These are phyloP conservation scores for Enteromius thamalakanensis DNA, from an alignment of 2,797 vertebrate genomes.

Conservation along the genomic window DNA sequence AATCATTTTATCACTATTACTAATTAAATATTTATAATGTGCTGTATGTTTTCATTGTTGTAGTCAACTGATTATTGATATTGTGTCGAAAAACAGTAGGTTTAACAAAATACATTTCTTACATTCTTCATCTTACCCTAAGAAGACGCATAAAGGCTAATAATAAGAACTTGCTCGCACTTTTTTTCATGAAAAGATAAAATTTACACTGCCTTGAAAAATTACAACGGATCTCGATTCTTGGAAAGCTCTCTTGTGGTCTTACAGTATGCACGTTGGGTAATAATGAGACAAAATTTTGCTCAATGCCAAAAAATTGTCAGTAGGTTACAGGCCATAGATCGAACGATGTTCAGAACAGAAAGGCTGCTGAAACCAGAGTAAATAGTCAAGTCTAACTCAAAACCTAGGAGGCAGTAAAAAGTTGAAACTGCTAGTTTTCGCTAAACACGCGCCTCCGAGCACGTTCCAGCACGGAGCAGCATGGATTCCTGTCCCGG, in stretches of 20 bases:
- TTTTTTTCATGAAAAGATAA: background rate
- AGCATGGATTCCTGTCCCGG: conserved; percentile 27
- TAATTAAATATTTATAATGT: background rate
- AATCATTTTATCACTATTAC: background rate
- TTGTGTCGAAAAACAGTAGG: background rate
- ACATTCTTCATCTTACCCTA: background rate
- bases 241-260: background rate
- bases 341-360: background rate
- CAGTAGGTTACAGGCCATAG: background rate
- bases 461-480: conserved; percentile 36
- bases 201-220: background rate
- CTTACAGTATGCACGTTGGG: background rate
- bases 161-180: background rate
- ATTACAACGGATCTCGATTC: background rate
- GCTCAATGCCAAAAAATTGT: background rate
- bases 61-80: background rate
- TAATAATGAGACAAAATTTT: background rate
- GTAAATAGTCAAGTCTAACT: background rate
- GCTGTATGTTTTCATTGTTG: background rate
- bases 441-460: background rate
- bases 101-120: background rate
- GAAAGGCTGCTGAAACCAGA: background rate
- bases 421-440: background rate
- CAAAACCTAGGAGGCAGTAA: background rate
- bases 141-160: background rate